phyloP scores from a whole-genome alignment of 1,140 invertebrate species.

The Drosophila pallidifrons region DNA sequence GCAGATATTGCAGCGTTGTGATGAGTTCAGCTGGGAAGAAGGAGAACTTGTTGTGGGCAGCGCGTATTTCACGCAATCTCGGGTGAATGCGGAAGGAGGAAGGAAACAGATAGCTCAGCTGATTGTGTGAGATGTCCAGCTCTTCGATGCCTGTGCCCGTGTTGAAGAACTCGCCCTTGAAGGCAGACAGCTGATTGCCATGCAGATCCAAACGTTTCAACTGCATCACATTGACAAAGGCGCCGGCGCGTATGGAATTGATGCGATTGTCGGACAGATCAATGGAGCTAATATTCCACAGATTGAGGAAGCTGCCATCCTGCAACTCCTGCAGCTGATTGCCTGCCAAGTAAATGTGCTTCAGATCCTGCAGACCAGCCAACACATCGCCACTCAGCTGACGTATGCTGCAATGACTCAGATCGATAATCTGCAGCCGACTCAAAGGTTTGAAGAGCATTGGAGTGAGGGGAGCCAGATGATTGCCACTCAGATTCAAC shows the following conservation, averaged over 20 bases:
- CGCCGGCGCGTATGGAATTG: conserved; percentile 89
- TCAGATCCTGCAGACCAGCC: conserved; percentile 88
- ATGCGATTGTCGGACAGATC: conserved; percentile 92
- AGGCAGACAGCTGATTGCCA: conserved; percentile 90
- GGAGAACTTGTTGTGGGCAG: conserved; percentile 91
- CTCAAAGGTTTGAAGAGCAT: conserved; percentile 87
- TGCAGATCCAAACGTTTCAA: conserved; percentile 89
- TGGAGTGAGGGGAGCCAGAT: conserved; percentile 87
- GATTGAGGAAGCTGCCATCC: conserved; percentile 90
- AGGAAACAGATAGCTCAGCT: conserved; percentile 91
- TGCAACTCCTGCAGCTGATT: conserved; percentile 90
- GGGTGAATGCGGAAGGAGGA: conserved; percentile 94
- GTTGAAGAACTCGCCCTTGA: conserved; percentile 92
- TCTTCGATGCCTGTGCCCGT: conserved; percentile 90
- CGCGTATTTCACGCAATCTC: conserved; percentile 88
- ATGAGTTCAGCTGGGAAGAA: conserved; percentile 93
- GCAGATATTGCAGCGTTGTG: conserved; percentile 90
- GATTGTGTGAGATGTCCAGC: conserved; percentile 91
- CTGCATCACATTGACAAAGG: conserved; percentile 89
- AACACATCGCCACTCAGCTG: conserved; percentile 90
- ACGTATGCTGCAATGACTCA: conserved; percentile 90
- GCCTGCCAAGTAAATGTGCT: conserved; percentile 88
- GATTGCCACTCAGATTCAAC: conserved; percentile 92
- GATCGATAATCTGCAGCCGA: conserved; percentile 89
- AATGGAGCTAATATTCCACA: conserved; percentile 89